Evolutionary conservation across 2,113 vertebrate species (phyloP).

Genomic region (Vireo altiloquus): DNA sequence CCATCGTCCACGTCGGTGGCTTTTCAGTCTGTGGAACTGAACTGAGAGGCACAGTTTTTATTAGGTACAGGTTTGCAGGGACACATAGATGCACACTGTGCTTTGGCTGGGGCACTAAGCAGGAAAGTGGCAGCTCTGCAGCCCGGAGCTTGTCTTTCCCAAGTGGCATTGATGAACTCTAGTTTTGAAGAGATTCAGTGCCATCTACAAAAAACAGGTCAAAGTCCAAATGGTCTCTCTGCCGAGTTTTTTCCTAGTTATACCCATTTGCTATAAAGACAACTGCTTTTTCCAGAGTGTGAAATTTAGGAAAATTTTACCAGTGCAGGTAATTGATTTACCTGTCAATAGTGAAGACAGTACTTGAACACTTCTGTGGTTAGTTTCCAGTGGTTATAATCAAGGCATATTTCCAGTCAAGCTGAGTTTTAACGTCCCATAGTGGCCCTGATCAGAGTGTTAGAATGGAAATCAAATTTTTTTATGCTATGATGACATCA

Average conservation of each 20-base stretch:
- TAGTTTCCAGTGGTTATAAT: neutral
- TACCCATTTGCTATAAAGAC: neutral
- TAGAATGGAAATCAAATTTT: neutral
- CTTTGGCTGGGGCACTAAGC: neutral
- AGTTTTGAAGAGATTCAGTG: neutral
- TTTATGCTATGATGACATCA: neutral
- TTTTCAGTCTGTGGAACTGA: neutral
- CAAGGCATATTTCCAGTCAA: neutral
- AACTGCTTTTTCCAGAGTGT: neutral
- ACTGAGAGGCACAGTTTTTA: neutral
- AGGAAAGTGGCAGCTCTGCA: neutral
- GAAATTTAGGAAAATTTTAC: neutral
- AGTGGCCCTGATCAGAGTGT: neutral
- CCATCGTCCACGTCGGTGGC: neutral
- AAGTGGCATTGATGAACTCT: neutral
- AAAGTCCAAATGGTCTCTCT: neutral
- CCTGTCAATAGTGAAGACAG: neutral
- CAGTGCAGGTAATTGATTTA: neutral
- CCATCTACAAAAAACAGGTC: neutral
- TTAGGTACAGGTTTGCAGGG: neutral
- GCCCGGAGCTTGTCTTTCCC: neutral
- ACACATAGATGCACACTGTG: neutral
- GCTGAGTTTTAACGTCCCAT: neutral
- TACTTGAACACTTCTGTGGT: neutral
- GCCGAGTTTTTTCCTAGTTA: neutral